phyloP scores from a whole-genome alignment of 2,797 vertebrate genomes.

The Semaprochilodus insignis region DNA sequence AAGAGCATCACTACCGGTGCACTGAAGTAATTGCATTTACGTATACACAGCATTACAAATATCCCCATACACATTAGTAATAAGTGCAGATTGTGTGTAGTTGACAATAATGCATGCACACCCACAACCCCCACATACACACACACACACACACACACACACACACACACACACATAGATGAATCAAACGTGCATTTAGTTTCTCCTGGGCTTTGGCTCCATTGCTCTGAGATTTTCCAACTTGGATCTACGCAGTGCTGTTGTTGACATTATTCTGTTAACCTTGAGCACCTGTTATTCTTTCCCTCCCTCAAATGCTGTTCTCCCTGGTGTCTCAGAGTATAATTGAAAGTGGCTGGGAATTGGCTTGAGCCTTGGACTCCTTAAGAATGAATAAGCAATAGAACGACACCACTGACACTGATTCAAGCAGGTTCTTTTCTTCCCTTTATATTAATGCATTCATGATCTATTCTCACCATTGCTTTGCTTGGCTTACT shows the following conservation, averaged over 20 bases:
- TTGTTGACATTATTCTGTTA: slow-evolving; percentile 59
- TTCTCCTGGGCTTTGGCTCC: slow-evolving; percentile 38
- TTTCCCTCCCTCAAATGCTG: slow-evolving; percentile 46
- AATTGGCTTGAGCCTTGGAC: slow-evolving; percentile 52
- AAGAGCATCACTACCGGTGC: neutral
- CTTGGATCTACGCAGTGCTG: slow-evolving; percentile 46
- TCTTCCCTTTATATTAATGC: slow-evolving; percentile 48
- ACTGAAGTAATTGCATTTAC: neutral
- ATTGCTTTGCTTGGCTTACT: slow-evolving; percentile 51
- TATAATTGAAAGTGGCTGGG: slow-evolving; percentile 54
- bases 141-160: neutral
- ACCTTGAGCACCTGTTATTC: slow-evolving; percentile 58
- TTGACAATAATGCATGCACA: neutral
- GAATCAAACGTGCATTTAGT: slow-evolving; percentile 20
- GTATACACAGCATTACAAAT: neutral
- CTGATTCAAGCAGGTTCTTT: slow-evolving; percentile 55
- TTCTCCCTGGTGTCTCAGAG: slow-evolving; percentile 48
- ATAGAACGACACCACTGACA: slow-evolving; percentile 38
- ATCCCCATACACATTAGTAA: neutral
- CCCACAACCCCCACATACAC: no score
- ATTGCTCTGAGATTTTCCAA: slow-evolving; percentile 57
- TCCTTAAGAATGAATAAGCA: slow-evolving; percentile 54
- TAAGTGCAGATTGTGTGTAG: neutral
- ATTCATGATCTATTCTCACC: slow-evolving; percentile 33
- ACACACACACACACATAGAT: neutral